Evolutionary conservation across 2,888 invertebrate genomes (phyloP).

Genomic region (Xiphydria camelus): DNA sequence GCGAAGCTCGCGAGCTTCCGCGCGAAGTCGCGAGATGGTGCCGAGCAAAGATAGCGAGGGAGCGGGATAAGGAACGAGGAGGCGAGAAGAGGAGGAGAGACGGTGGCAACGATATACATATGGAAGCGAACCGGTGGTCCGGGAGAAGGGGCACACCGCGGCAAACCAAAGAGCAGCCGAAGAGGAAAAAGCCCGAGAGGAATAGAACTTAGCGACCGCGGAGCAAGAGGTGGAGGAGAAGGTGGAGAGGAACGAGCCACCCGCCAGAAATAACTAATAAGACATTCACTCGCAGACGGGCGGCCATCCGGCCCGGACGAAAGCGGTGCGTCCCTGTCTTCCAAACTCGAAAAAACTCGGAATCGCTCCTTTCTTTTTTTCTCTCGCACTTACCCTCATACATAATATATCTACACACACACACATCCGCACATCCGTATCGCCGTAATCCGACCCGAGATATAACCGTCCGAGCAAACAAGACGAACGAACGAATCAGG

Average conservation of each 20-base stretch:
- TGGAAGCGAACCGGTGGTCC: conserved; percentile 13
- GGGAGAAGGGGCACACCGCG: conserved; percentile 3
- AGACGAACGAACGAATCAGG: neutral
- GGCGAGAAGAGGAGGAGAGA: conserved; percentile 2
- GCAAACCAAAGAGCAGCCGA: conserved; percentile 10
- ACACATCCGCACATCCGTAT: conserved; percentile 6
- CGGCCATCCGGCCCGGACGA: conserved; percentile 58
- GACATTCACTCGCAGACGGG: conserved; percentile 58
- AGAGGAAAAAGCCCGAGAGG: conserved; percentile 18
- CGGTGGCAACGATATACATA: conserved; percentile 13
- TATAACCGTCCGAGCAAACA: conserved; percentile 2
- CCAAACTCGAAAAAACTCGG: conserved; percentile 6
- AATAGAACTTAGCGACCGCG: conserved; percentile 30
- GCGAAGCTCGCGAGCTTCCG: neutral
- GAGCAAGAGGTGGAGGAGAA: conserved; percentile 22
- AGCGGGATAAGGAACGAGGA: neutral
- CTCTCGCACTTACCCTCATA: conserved; percentile 1
- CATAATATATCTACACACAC: neutral
- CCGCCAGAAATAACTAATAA: conserved; percentile 57
- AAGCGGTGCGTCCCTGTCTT: conserved; percentile 55
- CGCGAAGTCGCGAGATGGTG: neutral
- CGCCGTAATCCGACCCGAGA: conserved; percentile 4
- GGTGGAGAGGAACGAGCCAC: conserved; percentile 25
- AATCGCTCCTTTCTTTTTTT: neutral
- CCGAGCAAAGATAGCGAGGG: neutral